phyloP scores from a whole-genome alignment of 2,113 vertebrate species.

The Triplophysa siluroides region DNA sequence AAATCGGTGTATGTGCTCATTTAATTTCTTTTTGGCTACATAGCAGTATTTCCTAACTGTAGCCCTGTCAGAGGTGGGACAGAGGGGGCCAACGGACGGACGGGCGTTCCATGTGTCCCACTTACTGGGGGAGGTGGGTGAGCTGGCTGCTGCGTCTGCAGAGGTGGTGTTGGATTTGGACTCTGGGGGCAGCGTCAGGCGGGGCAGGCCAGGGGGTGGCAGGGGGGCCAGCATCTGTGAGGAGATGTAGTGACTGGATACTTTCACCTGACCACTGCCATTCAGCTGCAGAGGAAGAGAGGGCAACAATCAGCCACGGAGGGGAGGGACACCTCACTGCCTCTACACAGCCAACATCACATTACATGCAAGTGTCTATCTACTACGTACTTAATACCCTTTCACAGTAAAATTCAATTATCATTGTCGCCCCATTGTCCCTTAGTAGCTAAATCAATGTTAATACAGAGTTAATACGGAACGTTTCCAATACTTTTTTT shows the following conservation, averaged over 20 bases:
- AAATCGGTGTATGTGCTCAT: background rate
- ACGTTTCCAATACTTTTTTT: background rate
- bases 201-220: conserved; percentile 82
- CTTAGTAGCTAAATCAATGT: background rate
- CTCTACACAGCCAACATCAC: conserved; percentile 34
- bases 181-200: conserved; percentile 83
- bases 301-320: conserved; percentile 51
- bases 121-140: conserved; percentile 92
- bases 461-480: background rate
- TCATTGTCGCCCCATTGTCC: background rate
- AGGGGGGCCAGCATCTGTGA: conserved; percentile 91
- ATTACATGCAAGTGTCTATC: conserved; percentile 46
- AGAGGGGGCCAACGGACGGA: background rate
- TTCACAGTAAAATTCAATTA: background rate
- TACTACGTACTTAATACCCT: background rate
- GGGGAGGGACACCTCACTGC: conserved; percentile 39
- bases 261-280: conserved; percentile 92
- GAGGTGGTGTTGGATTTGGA: conserved; percentile 88
- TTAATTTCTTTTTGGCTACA: background rate
- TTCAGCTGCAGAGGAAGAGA: conserved; percentile 81
- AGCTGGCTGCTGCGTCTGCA: conserved; percentile 83
- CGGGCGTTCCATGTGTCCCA: conserved; percentile 49
- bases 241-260: conserved; percentile 90
- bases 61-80: conserved; percentile 1
- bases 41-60: background rate